Evolutionary conservation across 2,113 vertebrate genomes (phyloP).

Genomic region (Pseudois nayaur): DNA sequence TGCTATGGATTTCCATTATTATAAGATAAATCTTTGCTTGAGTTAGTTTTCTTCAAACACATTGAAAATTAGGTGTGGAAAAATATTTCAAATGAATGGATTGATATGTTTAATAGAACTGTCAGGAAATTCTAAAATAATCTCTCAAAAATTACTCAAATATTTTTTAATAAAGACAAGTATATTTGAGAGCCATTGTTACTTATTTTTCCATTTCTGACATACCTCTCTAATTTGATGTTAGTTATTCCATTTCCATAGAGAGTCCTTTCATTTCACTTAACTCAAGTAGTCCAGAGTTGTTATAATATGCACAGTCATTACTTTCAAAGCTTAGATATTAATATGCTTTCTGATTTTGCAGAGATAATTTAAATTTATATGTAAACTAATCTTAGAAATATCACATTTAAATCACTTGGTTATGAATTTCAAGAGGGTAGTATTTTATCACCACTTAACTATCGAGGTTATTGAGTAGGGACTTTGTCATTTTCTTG

Average conservation of each 20-base stretch:
- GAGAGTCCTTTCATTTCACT: neutral
- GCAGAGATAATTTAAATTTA: neutral
- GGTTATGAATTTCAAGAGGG: neutral
- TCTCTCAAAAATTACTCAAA: neutral
- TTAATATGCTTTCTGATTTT: neutral
- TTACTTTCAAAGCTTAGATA: neutral
- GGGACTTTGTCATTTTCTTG: neutral
- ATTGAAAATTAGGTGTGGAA: neutral
- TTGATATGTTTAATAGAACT: neutral
- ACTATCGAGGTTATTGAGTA: neutral
- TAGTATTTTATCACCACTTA: neutral
- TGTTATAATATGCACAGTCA: neutral
- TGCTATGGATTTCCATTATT: neutral
- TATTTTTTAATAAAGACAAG: neutral
- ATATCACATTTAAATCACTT: neutral
- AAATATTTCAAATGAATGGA: neutral
- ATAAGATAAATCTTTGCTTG: neutral
- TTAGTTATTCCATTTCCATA: neutral
- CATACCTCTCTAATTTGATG: neutral
- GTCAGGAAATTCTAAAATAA: neutral
- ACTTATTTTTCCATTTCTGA: neutral
- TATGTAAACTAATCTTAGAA: neutral
- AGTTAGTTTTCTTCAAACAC: neutral
- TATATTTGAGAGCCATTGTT: neutral
- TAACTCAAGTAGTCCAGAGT: neutral